Evolutionary conservation across 2,888 invertebrate genomes (phyloP), one percentile per base, ranked within the genome.

Genomic region (Lymantria monacha): DNA sequence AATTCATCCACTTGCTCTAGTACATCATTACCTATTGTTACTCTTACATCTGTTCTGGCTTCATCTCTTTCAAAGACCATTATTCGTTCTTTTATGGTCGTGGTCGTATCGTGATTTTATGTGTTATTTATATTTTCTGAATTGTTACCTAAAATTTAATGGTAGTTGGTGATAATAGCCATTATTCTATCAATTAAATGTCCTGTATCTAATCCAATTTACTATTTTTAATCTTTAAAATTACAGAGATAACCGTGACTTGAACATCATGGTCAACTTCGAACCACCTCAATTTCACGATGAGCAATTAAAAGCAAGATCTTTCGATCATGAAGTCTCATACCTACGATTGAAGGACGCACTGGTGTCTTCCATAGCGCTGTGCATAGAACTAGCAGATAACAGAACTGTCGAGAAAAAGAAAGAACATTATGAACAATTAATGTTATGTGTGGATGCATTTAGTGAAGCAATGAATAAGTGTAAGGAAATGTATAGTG

Each of bases 231-330:
- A 22, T 5, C 22, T 5, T 22, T 5, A 22, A 14, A 33, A 37
- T 53, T 49, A 12, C 74, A 93, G 93, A 44, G 96, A 97, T 85
- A 97, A 97, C 85, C 93, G 96, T 41, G 97, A 97, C 81, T 86
- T 96, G 30, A 91, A 92, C 55, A 94, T 95, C 8, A 93, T 95
- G 70, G 89, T 94, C 9, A 93, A 92, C 63, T 96, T 94, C 94
- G 95, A 96, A 67, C 94, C 95, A 0, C 91, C 90, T 59, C 92
- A 72, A 72, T 84, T 72, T 49, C 82, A 66, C 50, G 91, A 81
- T 59, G 74, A 69, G 3, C 73, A 66, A 8, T 69, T 74, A 13
- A 87, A 70, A 70, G 75, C 69, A 43, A 79, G 76, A 33, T 86
- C 83, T 13, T 87, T 80, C 64, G 81, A 84, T 7, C 84, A 84